Evolutionary conservation across 2,888 invertebrate species (phyloP).

Genomic region (Electrophaes corylata): DNA sequence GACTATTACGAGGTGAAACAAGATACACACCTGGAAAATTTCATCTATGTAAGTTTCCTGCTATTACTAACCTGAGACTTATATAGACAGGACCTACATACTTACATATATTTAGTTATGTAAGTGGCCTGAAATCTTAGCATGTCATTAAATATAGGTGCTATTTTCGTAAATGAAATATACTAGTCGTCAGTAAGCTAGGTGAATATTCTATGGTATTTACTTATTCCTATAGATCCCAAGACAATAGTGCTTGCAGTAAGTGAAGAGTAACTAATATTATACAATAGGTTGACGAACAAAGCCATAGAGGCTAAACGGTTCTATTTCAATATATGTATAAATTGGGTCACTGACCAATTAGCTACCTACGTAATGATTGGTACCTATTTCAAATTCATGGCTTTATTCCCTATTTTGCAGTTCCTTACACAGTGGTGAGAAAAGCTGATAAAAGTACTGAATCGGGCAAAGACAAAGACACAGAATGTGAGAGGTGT

Average conservation of each 20-base stretch:
- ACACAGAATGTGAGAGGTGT: constrained; percentile 34
- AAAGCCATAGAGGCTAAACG: constrained; percentile 41
- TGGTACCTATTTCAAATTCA: no score
- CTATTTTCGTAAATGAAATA: no score
- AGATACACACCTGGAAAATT: constrained; percentile 46
- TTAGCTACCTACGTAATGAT: neutral
- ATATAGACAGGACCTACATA: no score
- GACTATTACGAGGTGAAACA: constrained; percentile 46
- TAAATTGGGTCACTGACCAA: neutral
- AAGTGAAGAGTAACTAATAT: no score
- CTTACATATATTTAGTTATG: no score
- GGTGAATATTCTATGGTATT: no score
- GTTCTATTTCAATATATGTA: neutral
- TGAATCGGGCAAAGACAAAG: constrained; percentile 36
- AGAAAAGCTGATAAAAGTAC: constrained; percentile 42
- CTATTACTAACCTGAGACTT: no score
- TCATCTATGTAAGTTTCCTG: constrained; percentile 51
- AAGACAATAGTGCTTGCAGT: no score
- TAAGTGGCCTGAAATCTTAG: no score
- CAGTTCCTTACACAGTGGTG: constrained; percentile 45
- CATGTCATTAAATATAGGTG: no score
- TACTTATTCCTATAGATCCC: no score
- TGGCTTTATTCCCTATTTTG: constrained; percentile 60
- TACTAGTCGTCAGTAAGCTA: no score
- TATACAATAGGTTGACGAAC: constrained; percentile 52